Evolutionary conservation across 2,888 invertebrate genomes (phyloP), one percentile per base, ranked within the genome.

Genomic region (Dicycla oo): DNA sequence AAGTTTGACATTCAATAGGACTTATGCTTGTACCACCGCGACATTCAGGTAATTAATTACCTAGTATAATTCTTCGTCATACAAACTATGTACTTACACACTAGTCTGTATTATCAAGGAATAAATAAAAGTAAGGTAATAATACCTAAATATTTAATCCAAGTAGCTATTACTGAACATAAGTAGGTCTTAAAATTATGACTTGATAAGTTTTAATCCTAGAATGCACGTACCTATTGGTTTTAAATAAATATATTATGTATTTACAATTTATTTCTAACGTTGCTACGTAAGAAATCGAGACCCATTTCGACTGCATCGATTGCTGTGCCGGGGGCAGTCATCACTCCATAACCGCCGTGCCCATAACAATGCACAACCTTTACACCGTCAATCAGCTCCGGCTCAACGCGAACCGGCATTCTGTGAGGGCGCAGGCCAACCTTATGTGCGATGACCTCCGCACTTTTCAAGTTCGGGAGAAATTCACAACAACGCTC

Each of bases 281-380:
- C 40, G 77, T 90, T 94, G 51, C 89, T 88, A 67, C 85, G 91
- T 23, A 97, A 83, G 45, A 97, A 88, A 82, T 98, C 97, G 64
- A 96, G 94, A 0, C 97, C 97, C 26, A 98, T 93, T 66, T 97
- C 90, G 0, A 98, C 97, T 0, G 98, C 98, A 87, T 98, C 96
- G 73, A 97, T 95, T 0, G 98, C 97, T 0, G 99, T 98, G 13
- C 99, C 99, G 43, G 99, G 99, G 8, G 98, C 98, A 51, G 98
- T 97, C 75, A 98, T 98, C 0, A 99, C 98, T 0, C 99, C 99
- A 90, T 99, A 99, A 0, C 99, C 99, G 0, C 99, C 99, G 91
- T 99, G 99, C 0, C 99, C 99, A 90, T 99, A 99, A 92, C 99
- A 98, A 91, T 99, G 99, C 10, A 99, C 97, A 47, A 99, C 96